phyloP scores from a whole-genome alignment of 1,140 invertebrate genomes.

The Cryptotermes secundus region DNA sequence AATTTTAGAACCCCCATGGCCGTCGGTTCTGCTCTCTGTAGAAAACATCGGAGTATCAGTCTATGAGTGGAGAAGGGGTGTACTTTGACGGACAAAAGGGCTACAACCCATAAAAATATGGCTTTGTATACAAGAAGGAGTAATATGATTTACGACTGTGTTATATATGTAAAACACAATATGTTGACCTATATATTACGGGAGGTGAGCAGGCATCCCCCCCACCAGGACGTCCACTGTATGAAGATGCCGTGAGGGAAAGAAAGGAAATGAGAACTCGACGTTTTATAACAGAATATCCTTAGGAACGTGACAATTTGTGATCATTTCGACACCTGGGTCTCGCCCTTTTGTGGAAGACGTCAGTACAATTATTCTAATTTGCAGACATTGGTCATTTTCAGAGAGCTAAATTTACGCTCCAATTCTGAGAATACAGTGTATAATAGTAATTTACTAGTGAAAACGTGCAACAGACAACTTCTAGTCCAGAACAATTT shows the following conservation, averaged over 20 bases:
- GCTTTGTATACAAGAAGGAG: neutral
- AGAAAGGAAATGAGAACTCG: neutral
- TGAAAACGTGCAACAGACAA: too few species aligned
- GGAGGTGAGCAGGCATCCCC: neutral
- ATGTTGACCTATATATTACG: neutral
- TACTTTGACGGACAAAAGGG: constrained; percentile 15
- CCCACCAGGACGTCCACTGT: neutral
- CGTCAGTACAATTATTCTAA: too few species aligned
- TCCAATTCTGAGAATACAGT: too few species aligned
- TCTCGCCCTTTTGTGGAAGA: too few species aligned
- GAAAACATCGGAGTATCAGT: neutral
- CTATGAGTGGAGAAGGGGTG: neutral
- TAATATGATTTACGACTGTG: neutral
- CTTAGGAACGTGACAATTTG: neutral
- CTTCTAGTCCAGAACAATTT: too few species aligned
- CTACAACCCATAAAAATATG: neutral
- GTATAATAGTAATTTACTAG: too few species aligned
- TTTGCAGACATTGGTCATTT: too few species aligned
- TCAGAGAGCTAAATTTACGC: too few species aligned
- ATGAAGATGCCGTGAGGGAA: neutral
- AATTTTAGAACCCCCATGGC: neutral
- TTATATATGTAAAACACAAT: constrained; percentile 4
- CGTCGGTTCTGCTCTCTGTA: neutral
- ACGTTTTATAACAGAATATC: neutral
- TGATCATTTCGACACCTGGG: too few species aligned